Conservation (phyloP, 2,113 vertebrate genomes). For the Apeltes quadracus region DNA sequence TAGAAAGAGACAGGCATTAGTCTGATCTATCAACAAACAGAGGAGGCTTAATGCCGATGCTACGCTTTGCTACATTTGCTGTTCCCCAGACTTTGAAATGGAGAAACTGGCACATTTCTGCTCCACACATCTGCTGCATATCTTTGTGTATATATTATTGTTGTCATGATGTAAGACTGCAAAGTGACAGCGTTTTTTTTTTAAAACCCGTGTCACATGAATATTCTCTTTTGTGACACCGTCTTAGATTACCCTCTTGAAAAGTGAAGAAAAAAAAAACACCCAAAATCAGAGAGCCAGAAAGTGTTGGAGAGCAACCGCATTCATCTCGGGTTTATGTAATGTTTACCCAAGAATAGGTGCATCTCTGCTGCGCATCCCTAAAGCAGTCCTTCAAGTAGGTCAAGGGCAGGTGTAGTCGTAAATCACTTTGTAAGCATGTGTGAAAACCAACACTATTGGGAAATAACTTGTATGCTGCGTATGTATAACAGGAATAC, state of each 20-base stretch:
- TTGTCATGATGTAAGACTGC: neutral
- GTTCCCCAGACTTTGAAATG: conserved; percentile 10
- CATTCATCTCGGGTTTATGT: conserved; percentile 68
- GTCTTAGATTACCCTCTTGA: neutral
- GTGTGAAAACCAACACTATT: conserved; percentile 15
- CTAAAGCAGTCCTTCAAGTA: conserved; percentile 59
- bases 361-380: conserved; percentile 61
- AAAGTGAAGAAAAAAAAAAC: too few species aligned
- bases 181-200: neutral
- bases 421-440: conserved; percentile 60
- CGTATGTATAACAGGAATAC: neutral
- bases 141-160: neutral
- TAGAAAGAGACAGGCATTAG: conserved; percentile 61
- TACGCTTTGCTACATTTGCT: conserved; percentile 13
- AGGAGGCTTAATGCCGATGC: conserved; percentile 16
- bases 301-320: conserved; percentile 39
- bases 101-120: conserved; percentile 16
- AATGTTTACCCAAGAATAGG: conserved; percentile 70
- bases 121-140: conserved; percentile 1
- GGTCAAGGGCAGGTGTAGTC: conserved; percentile 56
- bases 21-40: conserved; percentile 56
- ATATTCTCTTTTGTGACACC: neutral
- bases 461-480: conserved; percentile 45
- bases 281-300: conserved; percentile 52
- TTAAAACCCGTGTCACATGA: neutral